A percentile compares a stretch with the other conserved stretches of the same genome.
Evolutionary conservation across 2,888 invertebrate genomes (phyloP).

Genomic region (Oegoconia quadripuncta): DNA sequence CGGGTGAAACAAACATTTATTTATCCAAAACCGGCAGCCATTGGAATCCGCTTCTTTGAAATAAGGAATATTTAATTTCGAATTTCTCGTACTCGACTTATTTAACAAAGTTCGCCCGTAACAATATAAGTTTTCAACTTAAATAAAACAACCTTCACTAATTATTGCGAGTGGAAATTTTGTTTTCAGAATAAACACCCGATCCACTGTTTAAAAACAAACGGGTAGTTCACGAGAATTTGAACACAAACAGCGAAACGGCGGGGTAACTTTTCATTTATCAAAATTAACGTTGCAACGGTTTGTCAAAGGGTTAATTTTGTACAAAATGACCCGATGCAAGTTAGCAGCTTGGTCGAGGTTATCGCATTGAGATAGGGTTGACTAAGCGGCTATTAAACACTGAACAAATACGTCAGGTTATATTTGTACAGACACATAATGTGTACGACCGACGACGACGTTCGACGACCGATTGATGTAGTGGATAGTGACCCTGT

Average conservation of each 20-base stretch:
- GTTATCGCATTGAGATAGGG: slow-evolving; percentile 19
- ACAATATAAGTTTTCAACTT: too few relatives aligned
- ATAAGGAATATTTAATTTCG: background rate
- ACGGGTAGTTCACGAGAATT: slow-evolving; percentile 14
- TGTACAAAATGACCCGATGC: slow-evolving; percentile 23
- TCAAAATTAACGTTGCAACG: slow-evolving; percentile 13
- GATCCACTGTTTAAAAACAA: slow-evolving; percentile 6
- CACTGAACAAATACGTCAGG: too few relatives aligned
- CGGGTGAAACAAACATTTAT: too few relatives aligned
- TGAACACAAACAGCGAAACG: slow-evolving; percentile 11
- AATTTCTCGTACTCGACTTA: background rate
- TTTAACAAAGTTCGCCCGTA: too few relatives aligned
- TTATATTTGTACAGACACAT: too few relatives aligned
- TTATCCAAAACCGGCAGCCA: too few relatives aligned
- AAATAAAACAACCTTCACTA: slow-evolving; percentile 5
- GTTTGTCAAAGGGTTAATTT: slow-evolving; percentile 26
- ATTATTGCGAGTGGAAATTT: slow-evolving; percentile 3
- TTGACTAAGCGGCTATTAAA: too few relatives aligned
- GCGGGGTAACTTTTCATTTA: slow-evolving; percentile 13
- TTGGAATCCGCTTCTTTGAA: background rate
- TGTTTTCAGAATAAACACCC: slow-evolving; percentile 2
- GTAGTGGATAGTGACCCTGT: too few relatives aligned
- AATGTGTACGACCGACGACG: too few relatives aligned
- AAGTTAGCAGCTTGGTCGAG: slow-evolving; percentile 6
- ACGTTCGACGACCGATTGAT: too few relatives aligned